Evolutionary conservation across 2,888 invertebrate species (phyloP), one percentile per base, ranked within the genome.

Genomic region (Drosophila bunnanda): DNA sequence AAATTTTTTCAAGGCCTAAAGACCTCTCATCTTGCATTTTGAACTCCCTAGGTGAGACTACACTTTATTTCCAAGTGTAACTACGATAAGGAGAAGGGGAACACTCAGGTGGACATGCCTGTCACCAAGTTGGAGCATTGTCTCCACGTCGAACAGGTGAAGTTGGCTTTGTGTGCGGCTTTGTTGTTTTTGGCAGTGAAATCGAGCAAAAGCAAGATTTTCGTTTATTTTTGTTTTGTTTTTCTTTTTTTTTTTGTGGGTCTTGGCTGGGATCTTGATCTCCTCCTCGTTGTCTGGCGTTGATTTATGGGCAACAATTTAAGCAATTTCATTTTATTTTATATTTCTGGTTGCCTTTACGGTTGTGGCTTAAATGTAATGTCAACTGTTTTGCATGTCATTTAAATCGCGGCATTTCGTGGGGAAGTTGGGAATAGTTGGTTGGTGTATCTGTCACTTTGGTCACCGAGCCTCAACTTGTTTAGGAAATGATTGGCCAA

Each of bases 361-460:
- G 57, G 44, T 38, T 61, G 53, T 52, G 59, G 60, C 78, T 77
- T 52, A 41, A 82, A 65, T 73, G 64, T 78, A 80, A 77, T 83
- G 86, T 78, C 82, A 86, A 83, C 82, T 86, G 86, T 78, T 86
- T 86, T 82, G 81, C 86, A 82, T 82, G 86, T 83, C 82, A 81
- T 79, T 82, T 78, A 70, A 46, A 43, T 36, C 41, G 65, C 28
- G 65, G 61, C 20, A 50, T 20, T 20, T 32, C 15, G 46, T 77
- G 81, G 77, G 66, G 79, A 1, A 15, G 15, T 7, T 7, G 50
- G 32, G 15, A 34, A 34, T 15, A 85, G 75, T 75, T 77, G 80
- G 75, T 75, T 77, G 80, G 65, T 72, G 61, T 73, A 68, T 57
- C 75, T 73, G 83, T 75, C 80, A 69, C 68, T 65, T 65, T 71